Percentiles rank a stretch among this genome's conserved stretches.
phyloP scores from a whole-genome alignment of 2,888 invertebrate species.

The Dynastes tityus region DNA sequence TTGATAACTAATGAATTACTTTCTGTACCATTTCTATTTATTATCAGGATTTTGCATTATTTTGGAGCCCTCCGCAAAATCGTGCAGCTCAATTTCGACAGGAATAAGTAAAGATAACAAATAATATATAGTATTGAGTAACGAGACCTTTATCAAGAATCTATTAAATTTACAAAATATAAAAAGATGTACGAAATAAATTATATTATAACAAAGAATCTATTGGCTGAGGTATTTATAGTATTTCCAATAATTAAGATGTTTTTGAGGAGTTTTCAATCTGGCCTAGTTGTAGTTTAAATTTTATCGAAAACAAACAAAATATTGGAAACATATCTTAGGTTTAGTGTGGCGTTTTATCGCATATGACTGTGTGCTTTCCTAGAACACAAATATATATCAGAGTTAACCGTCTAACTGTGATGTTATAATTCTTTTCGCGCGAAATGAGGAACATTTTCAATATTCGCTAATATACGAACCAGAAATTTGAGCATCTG shows the following conservation, averaged over 20 bases:
- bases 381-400: conserved; percentile 62
- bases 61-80: conserved; percentile 52
- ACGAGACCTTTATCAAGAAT: conserved; percentile 17
- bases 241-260: conserved; percentile 59
- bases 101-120: conserved; percentile 39
- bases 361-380: conserved; percentile 58
- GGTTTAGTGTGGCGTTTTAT: conserved; percentile 55
- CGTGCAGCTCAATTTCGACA: conserved; percentile 50
- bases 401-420: conserved; percentile 68
- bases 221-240: conserved; percentile 68
- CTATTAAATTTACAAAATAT: conserved; percentile 35
- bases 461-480: conserved; percentile 27
- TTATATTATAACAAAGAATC: conserved; percentile 52
- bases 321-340: conserved; percentile 59
- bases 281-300: conserved; percentile 65
- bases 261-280: conserved; percentile 64
- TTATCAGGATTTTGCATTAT: not conserved
- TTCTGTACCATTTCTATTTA: conserved; percentile 36
- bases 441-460: conserved; percentile 43
- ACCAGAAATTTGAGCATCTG: conserved; percentile 27
- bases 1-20: conserved; percentile 10
- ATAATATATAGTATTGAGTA: conserved; percentile 46
- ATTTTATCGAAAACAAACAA: conserved; percentile 49
- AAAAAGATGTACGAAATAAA: conserved; percentile 49
- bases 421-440: conserved; percentile 62